Conservation (phyloP, 1,140 invertebrate genomes). For the Choristoneura fumiferana region DNA sequence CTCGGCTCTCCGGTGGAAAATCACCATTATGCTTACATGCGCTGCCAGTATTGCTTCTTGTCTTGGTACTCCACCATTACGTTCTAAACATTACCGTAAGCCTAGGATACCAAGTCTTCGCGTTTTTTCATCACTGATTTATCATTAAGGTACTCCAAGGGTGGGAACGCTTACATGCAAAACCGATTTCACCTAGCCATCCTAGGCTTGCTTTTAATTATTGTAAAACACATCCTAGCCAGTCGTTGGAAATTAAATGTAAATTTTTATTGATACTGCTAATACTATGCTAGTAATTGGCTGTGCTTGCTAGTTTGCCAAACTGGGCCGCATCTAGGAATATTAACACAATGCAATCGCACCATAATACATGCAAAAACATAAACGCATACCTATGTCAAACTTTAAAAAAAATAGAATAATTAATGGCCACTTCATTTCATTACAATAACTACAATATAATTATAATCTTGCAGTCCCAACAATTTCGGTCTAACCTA, state of each 20-base stretch:
- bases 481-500: no score
- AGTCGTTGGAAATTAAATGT: neutral
- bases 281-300: constrained; percentile 1
- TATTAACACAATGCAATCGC: constrained; percentile 11
- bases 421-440: no score
- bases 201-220: constrained; percentile 15
- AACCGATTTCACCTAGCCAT: neutral
- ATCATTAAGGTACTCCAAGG: neutral
- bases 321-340: neutral
- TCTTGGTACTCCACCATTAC: constrained; percentile 7
- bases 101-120: constrained; percentile 7
- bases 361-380: neutral
- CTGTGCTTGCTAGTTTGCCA: constrained; percentile 2
- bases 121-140: neutral
- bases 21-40: no score
- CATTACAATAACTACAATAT: no score
- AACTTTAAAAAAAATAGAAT: no score
- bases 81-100: constrained; percentile 11
- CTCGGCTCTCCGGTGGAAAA: no score
- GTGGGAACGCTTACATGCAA: constrained; percentile 4
- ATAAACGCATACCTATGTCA: no score
- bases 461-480: no score
- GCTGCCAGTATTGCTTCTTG: neutral
- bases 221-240: constrained; percentile 9
- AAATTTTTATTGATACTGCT: no score